phyloP scores from a whole-genome alignment of 2,797 vertebrate species.

The Cyprinodon diabolis region DNA sequence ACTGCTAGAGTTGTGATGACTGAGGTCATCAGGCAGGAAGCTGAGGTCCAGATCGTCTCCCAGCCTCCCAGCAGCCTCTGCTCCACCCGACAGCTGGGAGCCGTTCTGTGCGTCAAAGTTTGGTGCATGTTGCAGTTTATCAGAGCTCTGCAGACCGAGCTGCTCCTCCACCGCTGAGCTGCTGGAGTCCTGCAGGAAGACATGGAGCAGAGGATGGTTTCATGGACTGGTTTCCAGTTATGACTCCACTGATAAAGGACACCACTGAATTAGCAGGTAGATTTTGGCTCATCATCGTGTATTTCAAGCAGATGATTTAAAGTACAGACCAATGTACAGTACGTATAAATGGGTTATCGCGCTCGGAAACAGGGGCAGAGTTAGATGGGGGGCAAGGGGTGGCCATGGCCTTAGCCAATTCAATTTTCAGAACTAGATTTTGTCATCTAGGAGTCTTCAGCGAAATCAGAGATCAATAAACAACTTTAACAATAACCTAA shows the following conservation, averaged over 20 bases:
- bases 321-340: too few species aligned
- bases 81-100: slow-evolving; percentile 31
- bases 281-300: too few species aligned
- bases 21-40: slow-evolving; percentile 90
- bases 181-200: slow-evolving; percentile 53
- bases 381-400: too few species aligned
- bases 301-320: too few species aligned
- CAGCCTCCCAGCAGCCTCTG: slow-evolving; percentile 54
- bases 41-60: slow-evolving; percentile 87
- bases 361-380: too few species aligned
- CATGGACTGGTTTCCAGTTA: neutral
- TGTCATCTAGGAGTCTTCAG: too few species aligned
- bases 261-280: too few species aligned
- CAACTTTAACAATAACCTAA: too few species aligned
- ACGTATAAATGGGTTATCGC: too few species aligned
- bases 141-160: slow-evolving; percentile 66
- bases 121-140: slow-evolving; percentile 51
- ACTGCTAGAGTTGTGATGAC: slow-evolving; percentile 65
- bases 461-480: too few species aligned
- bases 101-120: slow-evolving; percentile 11
- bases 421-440: too few species aligned
- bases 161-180: slow-evolving; percentile 74
- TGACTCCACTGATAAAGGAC: neutral
- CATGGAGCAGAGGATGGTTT: neutral
- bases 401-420: too few species aligned